Conservation (phyloP, 23 tunicate species). For the Ciona savignyi region DNA sequence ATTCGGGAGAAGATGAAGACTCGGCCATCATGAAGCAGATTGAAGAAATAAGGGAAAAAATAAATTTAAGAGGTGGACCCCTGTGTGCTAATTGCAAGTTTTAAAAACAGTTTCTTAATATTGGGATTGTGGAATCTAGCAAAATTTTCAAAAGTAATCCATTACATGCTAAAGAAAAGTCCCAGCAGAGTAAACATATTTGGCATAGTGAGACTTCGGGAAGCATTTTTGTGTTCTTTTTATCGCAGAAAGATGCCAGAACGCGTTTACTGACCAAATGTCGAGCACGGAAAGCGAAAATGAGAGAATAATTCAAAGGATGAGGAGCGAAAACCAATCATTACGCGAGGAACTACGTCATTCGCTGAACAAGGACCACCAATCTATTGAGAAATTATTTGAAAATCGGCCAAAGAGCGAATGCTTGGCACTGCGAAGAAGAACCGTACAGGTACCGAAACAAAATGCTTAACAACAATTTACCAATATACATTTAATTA, state of each 20-base stretch:
- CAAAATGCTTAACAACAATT: no score
- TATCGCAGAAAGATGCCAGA: constrained; percentile 8
- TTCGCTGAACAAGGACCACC: constrained; percentile 23
- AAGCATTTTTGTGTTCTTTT: no score
- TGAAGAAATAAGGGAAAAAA: constrained; percentile 31
- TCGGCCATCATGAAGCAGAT: constrained; percentile 16
- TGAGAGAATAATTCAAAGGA: constrained; percentile 17
- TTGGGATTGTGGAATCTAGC: no score
- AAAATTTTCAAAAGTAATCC: no score
- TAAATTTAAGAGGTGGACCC: constrained; percentile 36
- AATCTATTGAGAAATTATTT: constrained; percentile 6
- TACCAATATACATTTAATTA: no score
- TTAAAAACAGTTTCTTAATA: no score
- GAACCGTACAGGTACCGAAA: constrained; percentile 21
- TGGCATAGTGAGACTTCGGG: no score
- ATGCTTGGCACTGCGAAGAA: constrained; percentile 25
- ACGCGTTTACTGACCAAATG: constrained; percentile 4
- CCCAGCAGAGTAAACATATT: no score
- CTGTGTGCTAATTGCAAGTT: no score
- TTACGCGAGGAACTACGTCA: constrained; percentile 13
- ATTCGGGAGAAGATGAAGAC: not conserved
- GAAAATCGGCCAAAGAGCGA: constrained; percentile 32
- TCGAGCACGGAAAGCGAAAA: constrained; percentile 8
- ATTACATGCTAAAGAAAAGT: no score
- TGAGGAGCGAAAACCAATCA: constrained; percentile 15